Conservation (phyloP, 2,113 vertebrate species). For the Platichthys stellatus region DNA sequence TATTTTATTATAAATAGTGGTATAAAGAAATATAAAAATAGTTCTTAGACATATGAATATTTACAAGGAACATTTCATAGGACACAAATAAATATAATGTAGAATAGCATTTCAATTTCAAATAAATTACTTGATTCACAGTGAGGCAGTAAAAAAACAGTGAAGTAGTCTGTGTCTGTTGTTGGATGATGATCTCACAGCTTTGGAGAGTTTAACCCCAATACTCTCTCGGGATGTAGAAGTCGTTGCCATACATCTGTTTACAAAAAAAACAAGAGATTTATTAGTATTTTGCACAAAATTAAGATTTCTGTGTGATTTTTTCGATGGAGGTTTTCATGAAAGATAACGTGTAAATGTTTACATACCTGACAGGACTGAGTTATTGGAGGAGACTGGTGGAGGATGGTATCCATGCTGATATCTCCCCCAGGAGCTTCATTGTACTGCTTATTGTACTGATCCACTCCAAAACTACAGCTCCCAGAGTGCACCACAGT, state of each 20-base stretch:
- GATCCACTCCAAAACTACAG: slow-evolving; percentile 58
- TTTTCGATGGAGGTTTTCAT: neutral
- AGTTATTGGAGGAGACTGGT: slow-evolving; percentile 63
- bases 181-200: slow-evolving; percentile 31
- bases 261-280: slow-evolving; percentile 2
- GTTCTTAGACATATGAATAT: slow-evolving; percentile 72
- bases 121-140: slow-evolving; percentile 78
- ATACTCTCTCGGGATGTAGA: slow-evolving; percentile 73
- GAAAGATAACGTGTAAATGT: neutral
- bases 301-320: neutral
- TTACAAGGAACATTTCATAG: slow-evolving; percentile 66
- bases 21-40: slow-evolving; percentile 79
- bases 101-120: slow-evolving; percentile 45
- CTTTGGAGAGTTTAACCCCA: slow-evolving; percentile 67
- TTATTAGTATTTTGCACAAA: slow-evolving; percentile 9
- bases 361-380: slow-evolving; percentile 77
- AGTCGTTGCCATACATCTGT: slow-evolving; percentile 78
- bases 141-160: slow-evolving; percentile 58
- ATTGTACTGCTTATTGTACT: slow-evolving; percentile 40
- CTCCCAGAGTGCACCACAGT: slow-evolving; percentile 59
- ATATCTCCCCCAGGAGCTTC: slow-evolving; percentile 58
- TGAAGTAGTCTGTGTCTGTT: slow-evolving; percentile 61
- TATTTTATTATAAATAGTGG: slow-evolving; percentile 78
- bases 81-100: slow-evolving; percentile 75
- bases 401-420: slow-evolving; percentile 55